Conservation (phyloP, 2,888 invertebrate species). For the Stenolophus ochropezus region DNA sequence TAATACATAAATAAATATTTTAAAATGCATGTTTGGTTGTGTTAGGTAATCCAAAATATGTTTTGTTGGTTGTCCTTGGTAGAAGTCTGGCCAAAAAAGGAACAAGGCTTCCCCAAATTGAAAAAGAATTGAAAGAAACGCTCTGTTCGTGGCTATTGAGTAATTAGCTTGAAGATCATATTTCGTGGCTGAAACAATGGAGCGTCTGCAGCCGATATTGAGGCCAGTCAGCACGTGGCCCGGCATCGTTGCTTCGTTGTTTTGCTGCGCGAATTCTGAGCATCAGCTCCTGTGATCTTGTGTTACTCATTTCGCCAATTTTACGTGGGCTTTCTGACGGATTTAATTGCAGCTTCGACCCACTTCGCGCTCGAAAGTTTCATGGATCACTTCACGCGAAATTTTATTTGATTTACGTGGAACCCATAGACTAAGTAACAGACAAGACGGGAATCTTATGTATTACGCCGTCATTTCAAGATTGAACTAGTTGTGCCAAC, state of each 20-base stretch:
- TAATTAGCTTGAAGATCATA: slow-evolving; percentile 18
- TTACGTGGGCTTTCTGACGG: slow-evolving; percentile 54
- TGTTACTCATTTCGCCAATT: slow-evolving; percentile 52
- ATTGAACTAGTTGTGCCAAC: too few species aligned
- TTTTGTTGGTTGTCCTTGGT: background rate
- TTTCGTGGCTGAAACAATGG: slow-evolving; percentile 35
- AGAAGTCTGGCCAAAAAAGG: background rate
- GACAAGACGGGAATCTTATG: too few species aligned
- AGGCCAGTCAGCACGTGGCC: slow-evolving; percentile 45
- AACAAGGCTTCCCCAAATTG: background rate
- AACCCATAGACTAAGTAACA: background rate
- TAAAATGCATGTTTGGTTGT: background rate
- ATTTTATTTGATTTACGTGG: slow-evolving; percentile 29
- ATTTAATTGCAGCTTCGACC: slow-evolving; percentile 45
- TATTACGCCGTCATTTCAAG: too few species aligned
- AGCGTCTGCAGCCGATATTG: slow-evolving; percentile 15
- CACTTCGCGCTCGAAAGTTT: slow-evolving; percentile 11
- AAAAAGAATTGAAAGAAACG: background rate
- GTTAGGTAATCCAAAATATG: background rate
- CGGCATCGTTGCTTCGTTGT: slow-evolving; percentile 5
- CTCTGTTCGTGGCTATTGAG: background rate
- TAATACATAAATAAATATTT: too few species aligned
- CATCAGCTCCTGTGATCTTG: slow-evolving; percentile 52
- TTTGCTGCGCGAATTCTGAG: slow-evolving; percentile 38
- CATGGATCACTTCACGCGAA: slow-evolving; percentile 16